phyloP scores from a whole-genome alignment of 1,140 invertebrate species.

The Trachymyrmex cornetzi region DNA sequence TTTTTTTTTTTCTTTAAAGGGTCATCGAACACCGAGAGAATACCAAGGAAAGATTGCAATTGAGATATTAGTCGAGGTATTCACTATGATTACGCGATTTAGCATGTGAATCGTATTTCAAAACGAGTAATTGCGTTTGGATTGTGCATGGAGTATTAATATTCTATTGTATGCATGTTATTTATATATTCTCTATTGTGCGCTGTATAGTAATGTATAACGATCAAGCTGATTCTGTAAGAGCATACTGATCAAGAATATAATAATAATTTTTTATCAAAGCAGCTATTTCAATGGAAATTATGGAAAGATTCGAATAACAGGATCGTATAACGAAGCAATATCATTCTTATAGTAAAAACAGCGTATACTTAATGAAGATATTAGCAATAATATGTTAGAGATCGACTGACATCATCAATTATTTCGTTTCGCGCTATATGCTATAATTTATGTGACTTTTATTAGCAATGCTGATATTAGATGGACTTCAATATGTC shows the following conservation, averaged over 20 bases:
- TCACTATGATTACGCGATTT: neutral
- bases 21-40: neutral
- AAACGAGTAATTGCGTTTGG: slow-evolving; percentile 19
- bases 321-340: neutral
- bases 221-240: slow-evolving; percentile 9
- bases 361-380: neutral
- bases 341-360: neutral
- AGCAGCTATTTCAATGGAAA: neutral
- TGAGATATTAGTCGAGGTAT: neutral
- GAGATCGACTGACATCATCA: slow-evolving; percentile 2
- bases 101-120: neutral
- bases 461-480: slow-evolving; percentile 41
- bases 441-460: slow-evolving; percentile 15
- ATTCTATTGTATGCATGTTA: slow-evolving; percentile 18
- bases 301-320: slow-evolving; percentile 21
- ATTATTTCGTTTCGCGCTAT: slow-evolving; percentile 6
- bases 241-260: neutral
- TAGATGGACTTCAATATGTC: slow-evolving; percentile 32
- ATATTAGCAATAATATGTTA: neutral
- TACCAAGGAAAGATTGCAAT: neutral
- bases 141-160: slow-evolving; percentile 25
- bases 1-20: neutral
- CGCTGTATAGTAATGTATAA: neutral
- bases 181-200: slow-evolving; percentile 27
- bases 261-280: slow-evolving; percentile 2